Evolutionary conservation across 2,888 invertebrate species (phyloP).

Genomic region (Sinohyriopsis cumingii): DNA sequence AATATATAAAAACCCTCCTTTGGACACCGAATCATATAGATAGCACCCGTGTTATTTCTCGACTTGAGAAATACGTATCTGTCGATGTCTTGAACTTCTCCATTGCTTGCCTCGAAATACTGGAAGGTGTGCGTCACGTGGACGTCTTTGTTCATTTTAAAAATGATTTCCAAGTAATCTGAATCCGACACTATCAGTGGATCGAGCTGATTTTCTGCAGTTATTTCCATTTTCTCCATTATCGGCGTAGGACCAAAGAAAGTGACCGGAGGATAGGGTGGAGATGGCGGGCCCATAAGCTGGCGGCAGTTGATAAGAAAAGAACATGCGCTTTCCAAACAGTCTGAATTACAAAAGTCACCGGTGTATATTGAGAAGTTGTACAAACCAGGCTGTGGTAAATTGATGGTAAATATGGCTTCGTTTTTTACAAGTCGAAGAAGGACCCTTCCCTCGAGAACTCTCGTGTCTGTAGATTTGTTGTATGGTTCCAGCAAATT

Average conservation of each 20-base stretch:
- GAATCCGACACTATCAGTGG: constrained; percentile 61
- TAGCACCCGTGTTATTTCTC: constrained; percentile 60
- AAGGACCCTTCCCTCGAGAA: constrained; percentile 59
- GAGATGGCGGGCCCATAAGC: constrained; percentile 53
- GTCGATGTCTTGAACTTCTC: constrained; percentile 61
- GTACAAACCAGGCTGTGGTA: constrained; percentile 71
- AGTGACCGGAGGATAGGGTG: constrained; percentile 62
- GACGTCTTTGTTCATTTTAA: constrained; percentile 56
- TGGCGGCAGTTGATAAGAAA: constrained; percentile 64
- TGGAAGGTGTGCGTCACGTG: constrained; percentile 67
- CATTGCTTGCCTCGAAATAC: constrained; percentile 61
- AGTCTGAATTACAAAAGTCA: constrained; percentile 66
- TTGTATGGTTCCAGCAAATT: constrained; percentile 59
- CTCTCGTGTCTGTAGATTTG: constrained; percentile 47
- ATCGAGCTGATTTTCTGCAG: constrained; percentile 54
- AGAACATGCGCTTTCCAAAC: constrained; percentile 67
- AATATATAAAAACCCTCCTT: constrained; percentile 68
- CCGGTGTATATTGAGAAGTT: constrained; percentile 71
- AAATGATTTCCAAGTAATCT: constrained; percentile 63
- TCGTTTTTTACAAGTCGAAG: constrained; percentile 62
- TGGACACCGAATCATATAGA: constrained; percentile 67
- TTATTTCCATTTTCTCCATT: constrained; percentile 57
- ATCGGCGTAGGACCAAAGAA: constrained; percentile 66
- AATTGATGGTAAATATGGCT: constrained; percentile 69
- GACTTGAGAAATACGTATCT: constrained; percentile 65